These are phyloP conservation scores for Penaeus vannamei DNA, from an alignment of 1,140 invertebrate species.

Conservation along the genomic window DNA sequence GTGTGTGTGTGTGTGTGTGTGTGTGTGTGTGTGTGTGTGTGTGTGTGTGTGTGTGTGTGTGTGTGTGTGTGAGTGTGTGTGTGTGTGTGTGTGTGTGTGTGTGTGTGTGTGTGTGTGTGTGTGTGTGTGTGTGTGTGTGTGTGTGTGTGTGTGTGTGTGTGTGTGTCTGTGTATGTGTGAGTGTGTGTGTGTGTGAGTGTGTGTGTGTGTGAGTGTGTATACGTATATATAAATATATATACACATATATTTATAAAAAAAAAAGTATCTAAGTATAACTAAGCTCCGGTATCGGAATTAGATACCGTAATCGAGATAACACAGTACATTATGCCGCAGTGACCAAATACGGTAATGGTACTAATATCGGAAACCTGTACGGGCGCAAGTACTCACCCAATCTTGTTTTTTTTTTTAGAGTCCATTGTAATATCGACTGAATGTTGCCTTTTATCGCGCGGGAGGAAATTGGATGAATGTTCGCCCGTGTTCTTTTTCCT, in stretches of 20 bases:
- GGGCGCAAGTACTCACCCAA: too few relatives aligned
- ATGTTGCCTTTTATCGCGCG: too few relatives aligned
- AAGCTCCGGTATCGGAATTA: too few relatives aligned
- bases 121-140: background rate
- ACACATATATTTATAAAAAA: constrained; percentile 2
- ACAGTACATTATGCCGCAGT: too few relatives aligned
- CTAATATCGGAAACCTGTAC: too few relatives aligned
- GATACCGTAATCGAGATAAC: too few relatives aligned
- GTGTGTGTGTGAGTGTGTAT: background rate
- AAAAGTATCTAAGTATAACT: background rate
- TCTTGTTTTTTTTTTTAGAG: too few relatives aligned
- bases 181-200: background rate
- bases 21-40: background rate
- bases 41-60: background rate
- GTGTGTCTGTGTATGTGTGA: background rate
- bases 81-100: background rate
- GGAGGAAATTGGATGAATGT: too few relatives aligned
- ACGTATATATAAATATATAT: background rate
- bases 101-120: background rate
- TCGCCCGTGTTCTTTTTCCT: too few relatives aligned
- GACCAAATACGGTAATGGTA: too few relatives aligned
- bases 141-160: background rate
- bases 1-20: constrained; percentile 2
- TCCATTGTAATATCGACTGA: too few relatives aligned
- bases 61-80: background rate